Evolutionary conservation across 35 echinoderm and acorn worm genomes (phyloP).

Genomic region (Lytechinus variegatus): DNA sequence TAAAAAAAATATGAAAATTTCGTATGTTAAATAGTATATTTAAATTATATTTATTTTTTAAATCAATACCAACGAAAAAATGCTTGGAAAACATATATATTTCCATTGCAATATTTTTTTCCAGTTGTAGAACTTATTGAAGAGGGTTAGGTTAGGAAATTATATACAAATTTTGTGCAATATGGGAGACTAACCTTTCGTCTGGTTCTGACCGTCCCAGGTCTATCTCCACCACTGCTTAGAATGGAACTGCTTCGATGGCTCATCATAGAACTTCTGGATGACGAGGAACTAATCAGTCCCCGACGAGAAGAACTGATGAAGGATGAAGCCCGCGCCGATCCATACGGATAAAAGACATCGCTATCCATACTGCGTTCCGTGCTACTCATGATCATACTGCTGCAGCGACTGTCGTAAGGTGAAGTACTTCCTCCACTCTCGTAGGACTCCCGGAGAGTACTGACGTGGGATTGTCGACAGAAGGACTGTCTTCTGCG

Average conservation of each 20-base stretch:
- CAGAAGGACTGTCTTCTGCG: conserved; percentile 69
- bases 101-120: no score
- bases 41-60: no score
- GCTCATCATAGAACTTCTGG: background rate
- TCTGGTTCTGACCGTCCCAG: conserved; percentile 62
- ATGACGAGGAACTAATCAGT: background rate
- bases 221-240: conserved; percentile 60
- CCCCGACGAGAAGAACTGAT: background rate
- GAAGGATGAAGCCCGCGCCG: background rate
- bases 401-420: conserved; percentile 58
- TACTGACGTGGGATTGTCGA: conserved; percentile 61
- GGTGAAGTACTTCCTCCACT: conserved; percentile 53
- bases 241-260: conserved; percentile 77
- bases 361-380: conserved; percentile 54
- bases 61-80: no score
- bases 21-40: no score
- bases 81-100: no score
- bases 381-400: conserved; percentile 53
- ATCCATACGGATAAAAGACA: conserved; percentile 48
- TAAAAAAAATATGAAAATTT: no score
- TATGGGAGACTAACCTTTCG: conserved; percentile 55
- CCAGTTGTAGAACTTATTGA: no score
- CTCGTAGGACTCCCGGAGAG: conserved; percentile 63
- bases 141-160: no score
- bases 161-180: background rate